Conservation (phyloP, 2,888 invertebrate species). For the Pheosia tremula region DNA sequence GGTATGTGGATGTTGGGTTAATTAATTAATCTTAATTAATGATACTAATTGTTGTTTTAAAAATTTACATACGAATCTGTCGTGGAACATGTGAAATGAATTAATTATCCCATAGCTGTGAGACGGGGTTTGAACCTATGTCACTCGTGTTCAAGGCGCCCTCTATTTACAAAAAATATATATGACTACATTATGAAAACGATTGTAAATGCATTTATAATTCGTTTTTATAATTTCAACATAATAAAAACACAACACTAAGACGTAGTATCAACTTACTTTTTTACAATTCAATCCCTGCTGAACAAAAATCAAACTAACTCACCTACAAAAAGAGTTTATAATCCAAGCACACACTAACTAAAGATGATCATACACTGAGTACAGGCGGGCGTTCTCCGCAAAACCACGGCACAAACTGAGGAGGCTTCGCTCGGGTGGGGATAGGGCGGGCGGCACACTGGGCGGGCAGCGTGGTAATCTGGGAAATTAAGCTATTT, state of each 20-base stretch:
- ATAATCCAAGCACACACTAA: slow-evolving; percentile 6
- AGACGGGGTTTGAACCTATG: too few species aligned
- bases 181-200: too few species aligned
- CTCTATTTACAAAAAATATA: too few species aligned
- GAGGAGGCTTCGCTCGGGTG: not conserved
- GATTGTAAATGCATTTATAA: too few species aligned
- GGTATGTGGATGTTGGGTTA: not conserved
- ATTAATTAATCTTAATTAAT: not conserved
- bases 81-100: not conserved
- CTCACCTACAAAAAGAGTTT: slow-evolving; percentile 1
- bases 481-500: not conserved
- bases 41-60: not conserved
- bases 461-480: not conserved
- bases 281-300: not conserved
- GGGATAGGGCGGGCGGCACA: slow-evolving; percentile 3
- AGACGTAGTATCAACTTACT: not conserved
- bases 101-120: not conserved
- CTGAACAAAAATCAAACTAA: not conserved
- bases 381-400: not conserved
- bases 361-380: not conserved
- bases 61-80: not conserved
- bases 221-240: too few species aligned
- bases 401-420: not conserved
- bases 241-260: too few species aligned
- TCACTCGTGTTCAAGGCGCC: too few species aligned